phyloP scores from a whole-genome alignment of 1,140 invertebrate genomes.

The Polypedilum vanderplanki region DNA sequence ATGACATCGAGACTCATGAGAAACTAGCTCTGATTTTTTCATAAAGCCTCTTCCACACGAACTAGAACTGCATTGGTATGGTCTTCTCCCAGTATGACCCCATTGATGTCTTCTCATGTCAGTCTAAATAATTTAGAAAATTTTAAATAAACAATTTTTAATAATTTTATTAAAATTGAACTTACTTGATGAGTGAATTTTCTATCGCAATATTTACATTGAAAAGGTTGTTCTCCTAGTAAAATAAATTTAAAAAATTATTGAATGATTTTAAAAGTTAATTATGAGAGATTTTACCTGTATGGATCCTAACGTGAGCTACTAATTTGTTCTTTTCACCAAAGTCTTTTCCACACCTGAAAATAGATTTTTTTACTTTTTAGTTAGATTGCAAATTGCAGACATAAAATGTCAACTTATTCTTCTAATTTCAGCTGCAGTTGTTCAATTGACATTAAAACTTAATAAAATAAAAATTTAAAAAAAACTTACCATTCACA shows the following conservation, averaged over 20 bases:
- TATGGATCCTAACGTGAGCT: neutral
- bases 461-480: neutral
- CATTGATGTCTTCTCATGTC: neutral
- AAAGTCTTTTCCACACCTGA: conserved; percentile 14
- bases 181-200: conserved; percentile 14
- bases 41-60: neutral
- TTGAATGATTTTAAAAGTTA: neutral
- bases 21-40: neutral
- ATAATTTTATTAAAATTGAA: no score
- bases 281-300: neutral
- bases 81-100: neutral
- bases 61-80: neutral
- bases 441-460: no score
- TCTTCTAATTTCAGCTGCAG: no score
- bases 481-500: neutral
- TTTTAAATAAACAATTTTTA: no score
- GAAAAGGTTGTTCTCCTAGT: neutral
- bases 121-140: neutral
- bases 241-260: neutral
- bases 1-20: neutral
- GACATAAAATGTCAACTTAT: no score
- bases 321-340: conserved; percentile 7
- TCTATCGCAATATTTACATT: neutral
- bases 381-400: no score
- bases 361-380: no score